Evolutionary conservation across 2,113 vertebrate species (phyloP).

Genomic region (Mesembrinibis cayennensis): DNA sequence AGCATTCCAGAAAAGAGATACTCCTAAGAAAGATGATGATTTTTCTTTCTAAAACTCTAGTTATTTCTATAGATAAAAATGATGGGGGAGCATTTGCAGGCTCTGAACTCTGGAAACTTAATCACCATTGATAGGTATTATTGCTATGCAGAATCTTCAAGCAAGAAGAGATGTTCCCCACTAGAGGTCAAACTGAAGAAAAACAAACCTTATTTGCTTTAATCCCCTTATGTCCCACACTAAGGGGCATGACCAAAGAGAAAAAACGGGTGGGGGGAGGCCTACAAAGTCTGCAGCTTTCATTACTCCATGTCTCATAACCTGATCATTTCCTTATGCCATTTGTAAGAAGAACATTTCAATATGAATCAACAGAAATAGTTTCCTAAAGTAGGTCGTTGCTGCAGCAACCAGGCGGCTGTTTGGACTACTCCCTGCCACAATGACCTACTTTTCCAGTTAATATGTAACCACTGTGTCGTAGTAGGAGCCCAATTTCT

Average conservation of each 20-base stretch:
- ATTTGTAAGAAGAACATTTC: slow-evolving; percentile 71
- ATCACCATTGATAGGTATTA: neutral
- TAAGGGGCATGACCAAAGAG: neutral
- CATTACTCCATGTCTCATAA: neutral
- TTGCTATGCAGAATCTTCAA: neutral
- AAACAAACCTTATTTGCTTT: neutral
- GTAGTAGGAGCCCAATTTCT: slow-evolving; percentile 64
- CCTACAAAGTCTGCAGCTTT: neutral
- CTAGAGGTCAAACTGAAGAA: neutral
- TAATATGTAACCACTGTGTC: slow-evolving; percentile 45
- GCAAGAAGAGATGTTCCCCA: neutral
- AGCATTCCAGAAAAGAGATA: neutral
- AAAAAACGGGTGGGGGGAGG: too few relatives aligned
- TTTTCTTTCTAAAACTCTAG: neutral
- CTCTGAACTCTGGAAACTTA: neutral
- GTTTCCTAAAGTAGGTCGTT: slow-evolving; percentile 85
- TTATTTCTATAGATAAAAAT: neutral
- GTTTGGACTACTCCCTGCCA: slow-evolving; percentile 77
- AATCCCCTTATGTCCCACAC: neutral
- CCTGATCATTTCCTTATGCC: slow-evolving; percentile 55
- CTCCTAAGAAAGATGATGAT: neutral
- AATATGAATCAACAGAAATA: slow-evolving; percentile 80
- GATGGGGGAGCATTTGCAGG: neutral
- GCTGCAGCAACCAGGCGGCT: slow-evolving; percentile 73
- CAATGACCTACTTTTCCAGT: slow-evolving; percentile 84